Evolutionary conservation across 2,797 vertebrate species (phyloP).

Genomic region (Neostethus bicornis): DNA sequence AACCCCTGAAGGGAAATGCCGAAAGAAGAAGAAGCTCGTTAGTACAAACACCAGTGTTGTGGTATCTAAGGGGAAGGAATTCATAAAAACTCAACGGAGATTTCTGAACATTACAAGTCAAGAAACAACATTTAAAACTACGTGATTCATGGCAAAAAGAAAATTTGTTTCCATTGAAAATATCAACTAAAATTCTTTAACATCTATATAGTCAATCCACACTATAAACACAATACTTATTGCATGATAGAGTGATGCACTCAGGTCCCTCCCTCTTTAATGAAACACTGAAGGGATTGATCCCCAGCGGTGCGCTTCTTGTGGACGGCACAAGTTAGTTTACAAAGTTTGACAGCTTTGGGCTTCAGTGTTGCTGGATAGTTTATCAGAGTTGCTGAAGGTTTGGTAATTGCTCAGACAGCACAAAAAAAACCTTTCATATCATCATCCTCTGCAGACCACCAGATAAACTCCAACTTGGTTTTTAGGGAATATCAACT

Average conservation of each 20-base stretch:
- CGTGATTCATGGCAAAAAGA: no score
- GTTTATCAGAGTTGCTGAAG: slow-evolving; percentile 2
- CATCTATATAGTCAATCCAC: neutral
- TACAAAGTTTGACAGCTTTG: neutral
- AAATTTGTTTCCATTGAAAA: no score
- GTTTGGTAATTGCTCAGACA: neutral
- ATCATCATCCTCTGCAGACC: neutral
- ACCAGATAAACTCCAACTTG: neutral
- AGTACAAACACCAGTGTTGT: no score
- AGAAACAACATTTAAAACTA: no score
- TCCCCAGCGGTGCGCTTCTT: neutral
- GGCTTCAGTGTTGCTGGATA: neutral
- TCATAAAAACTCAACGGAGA: no score
- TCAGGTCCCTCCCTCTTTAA: no score
- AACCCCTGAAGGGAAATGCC: no score
- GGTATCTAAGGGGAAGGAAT: no score
- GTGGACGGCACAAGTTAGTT: slow-evolving; percentile 1
- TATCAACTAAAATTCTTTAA: no score
- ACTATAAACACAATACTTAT: neutral
- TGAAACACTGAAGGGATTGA: no score
- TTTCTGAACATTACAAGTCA: no score
- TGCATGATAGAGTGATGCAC: neutral
- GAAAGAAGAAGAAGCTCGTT: no score
- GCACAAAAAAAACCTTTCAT: neutral
- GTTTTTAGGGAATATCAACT: neutral